Percentiles rank a stretch among this genome's conserved stretches.
Conservation (phyloP, 2,797 vertebrate genomes). For the Gambelia wislizenii region DNA sequence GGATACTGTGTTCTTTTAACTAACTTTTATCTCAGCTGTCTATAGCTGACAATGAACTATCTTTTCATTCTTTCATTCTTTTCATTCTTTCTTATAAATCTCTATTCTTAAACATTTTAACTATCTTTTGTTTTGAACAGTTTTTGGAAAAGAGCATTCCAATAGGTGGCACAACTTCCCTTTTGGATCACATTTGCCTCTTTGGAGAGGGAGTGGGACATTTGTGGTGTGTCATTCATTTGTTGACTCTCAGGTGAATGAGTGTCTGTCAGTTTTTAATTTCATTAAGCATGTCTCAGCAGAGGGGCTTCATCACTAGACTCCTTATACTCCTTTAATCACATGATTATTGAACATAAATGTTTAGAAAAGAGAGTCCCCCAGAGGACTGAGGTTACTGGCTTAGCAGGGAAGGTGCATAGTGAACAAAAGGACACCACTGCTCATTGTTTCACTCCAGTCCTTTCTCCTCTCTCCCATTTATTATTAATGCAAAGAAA, state of each 20-base stretch:
- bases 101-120: too few relatives aligned
- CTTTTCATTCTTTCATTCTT: background rate
- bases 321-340: background rate
- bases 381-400: background rate
- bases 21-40: background rate
- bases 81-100: background rate
- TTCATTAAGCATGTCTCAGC: background rate
- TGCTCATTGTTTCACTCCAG: background rate
- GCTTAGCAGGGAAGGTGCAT: background rate
- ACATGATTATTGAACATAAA: background rate
- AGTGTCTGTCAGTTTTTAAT: background rate
- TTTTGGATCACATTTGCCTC: background rate
- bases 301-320: background rate
- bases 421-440: background rate
- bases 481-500: background rate
- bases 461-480: too few relatives aligned
- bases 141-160: background rate
- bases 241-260: background rate
- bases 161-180: background rate
- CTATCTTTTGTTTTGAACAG: background rate
- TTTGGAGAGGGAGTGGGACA: background rate
- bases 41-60: background rate
- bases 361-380: background rate
- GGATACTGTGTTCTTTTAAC: background rate
- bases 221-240: conserved; percentile 4